These are phyloP conservation scores for Coptodon rendalli DNA, from an alignment of 2,113 vertebrate species.

Conservation along the genomic window DNA sequence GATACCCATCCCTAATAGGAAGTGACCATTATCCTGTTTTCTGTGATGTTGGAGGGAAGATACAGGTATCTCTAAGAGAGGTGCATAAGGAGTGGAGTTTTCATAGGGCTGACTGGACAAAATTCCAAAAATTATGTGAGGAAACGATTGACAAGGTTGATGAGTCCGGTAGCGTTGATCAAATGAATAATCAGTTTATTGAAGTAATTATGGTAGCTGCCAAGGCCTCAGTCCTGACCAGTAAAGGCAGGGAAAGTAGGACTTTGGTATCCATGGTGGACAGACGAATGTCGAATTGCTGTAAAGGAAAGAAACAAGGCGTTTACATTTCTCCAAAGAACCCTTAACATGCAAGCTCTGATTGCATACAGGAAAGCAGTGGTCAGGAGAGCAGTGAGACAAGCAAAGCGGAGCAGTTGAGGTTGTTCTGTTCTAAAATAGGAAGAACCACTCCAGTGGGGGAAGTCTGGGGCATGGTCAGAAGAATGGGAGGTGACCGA, in stretches of 20 bases:
- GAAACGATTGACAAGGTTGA: neutral
- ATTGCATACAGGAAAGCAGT: too few species aligned
- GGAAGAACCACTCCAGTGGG: too few species aligned
- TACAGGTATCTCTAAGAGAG: rapidly evolving
- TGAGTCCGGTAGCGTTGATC: rapidly evolving
- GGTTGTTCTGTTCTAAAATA: too few species aligned
- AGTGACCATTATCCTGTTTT: neutral
- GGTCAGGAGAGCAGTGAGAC: too few species aligned
- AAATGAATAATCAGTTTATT: neutral
- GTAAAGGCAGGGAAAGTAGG: rapidly evolving
- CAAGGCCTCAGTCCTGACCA: rapidly evolving
- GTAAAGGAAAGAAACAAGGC: too few species aligned
- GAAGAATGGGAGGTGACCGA: too few species aligned
- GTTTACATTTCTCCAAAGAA: too few species aligned
- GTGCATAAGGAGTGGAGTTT: neutral
- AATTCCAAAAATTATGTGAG: neutral
- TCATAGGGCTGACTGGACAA: neutral
- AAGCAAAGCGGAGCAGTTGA: too few species aligned
- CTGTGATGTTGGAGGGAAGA: rapidly evolving
- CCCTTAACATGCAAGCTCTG: too few species aligned
- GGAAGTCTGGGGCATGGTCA: too few species aligned
- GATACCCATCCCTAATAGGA: neutral
- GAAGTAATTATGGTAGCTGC: rapidly evolving
- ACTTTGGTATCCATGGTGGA: too few species aligned
- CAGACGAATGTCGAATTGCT: too few species aligned